phyloP scores from a whole-genome alignment of 2,113 vertebrate genomes.

The Bostrychus sinensis region DNA sequence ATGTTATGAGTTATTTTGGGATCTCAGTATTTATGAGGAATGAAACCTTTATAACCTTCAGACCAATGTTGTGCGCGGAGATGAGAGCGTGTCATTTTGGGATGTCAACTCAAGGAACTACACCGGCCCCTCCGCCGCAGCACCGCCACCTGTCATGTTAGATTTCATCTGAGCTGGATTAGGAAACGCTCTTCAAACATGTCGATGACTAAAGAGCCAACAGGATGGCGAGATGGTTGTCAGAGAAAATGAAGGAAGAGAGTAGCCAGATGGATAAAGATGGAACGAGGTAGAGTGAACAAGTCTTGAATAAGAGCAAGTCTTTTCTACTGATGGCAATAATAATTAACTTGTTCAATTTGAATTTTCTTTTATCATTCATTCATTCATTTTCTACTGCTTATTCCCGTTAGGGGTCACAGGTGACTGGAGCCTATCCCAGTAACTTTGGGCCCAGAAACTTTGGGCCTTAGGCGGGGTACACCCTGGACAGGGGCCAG shows the following conservation, averaged over 20 bases:
- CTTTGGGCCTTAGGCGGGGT: too few relatives aligned
- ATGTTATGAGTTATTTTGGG: slow-evolving; percentile 31
- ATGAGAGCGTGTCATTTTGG: slow-evolving; percentile 43
- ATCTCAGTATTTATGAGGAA: slow-evolving; percentile 24
- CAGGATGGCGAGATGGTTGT: slow-evolving; percentile 34
- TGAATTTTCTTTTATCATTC: too few relatives aligned
- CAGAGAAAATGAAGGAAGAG: slow-evolving; percentile 21
- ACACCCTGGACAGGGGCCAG: too few relatives aligned
- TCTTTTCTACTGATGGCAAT: too few relatives aligned
- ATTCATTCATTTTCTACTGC: too few relatives aligned
- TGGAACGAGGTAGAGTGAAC: background rate
- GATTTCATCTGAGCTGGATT: slow-evolving; percentile 43
- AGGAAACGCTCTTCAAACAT: slow-evolving; percentile 42
- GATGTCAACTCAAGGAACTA: slow-evolving; percentile 48
- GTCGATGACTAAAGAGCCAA: slow-evolving; percentile 49
- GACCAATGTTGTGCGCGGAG: slow-evolving; percentile 33
- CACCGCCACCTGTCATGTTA: slow-evolving; percentile 63
- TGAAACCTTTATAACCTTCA: slow-evolving; percentile 35
- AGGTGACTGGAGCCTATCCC: too few relatives aligned
- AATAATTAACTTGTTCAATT: too few relatives aligned
- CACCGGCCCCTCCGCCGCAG: slow-evolving; percentile 41
- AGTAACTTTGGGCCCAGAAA: too few relatives aligned
- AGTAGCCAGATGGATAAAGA: background rate
- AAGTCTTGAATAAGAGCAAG: slow-evolving; percentile 32
- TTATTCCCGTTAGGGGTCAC: too few relatives aligned